Evolutionary conservation across 2,888 invertebrate genomes (phyloP).

Genomic region (Hirtodrosophila duncani): DNA sequence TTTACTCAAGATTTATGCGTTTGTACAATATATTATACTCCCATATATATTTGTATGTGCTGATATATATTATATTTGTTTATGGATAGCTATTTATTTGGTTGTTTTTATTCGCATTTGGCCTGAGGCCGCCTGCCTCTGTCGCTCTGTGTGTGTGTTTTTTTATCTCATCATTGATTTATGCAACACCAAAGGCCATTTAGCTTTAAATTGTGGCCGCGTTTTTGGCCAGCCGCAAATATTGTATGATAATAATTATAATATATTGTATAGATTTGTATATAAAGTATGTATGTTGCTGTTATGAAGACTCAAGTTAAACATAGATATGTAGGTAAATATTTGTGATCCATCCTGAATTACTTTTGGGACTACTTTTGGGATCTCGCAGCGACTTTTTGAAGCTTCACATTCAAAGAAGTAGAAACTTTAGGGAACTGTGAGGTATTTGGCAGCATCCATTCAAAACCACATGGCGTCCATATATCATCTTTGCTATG

Average conservation of each 20-base stretch:
- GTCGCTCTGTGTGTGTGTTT: background rate
- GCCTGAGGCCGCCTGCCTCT: constrained; percentile 7
- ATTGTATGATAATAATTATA: constrained; percentile 37
- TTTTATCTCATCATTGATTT: constrained; percentile 17
- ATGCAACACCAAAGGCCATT: constrained; percentile 27
- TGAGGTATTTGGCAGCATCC: too few relatives aligned
- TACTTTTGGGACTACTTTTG: too few relatives aligned
- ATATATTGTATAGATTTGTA: too few relatives aligned
- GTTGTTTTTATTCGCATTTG: constrained; percentile 43
- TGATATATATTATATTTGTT: constrained; percentile 7
- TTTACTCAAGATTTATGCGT: constrained; percentile 57
- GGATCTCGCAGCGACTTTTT: too few relatives aligned
- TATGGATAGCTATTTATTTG: constrained; percentile 20
- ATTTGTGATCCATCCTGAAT: too few relatives aligned
- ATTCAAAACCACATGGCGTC: too few relatives aligned
- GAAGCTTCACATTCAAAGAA: too few relatives aligned
- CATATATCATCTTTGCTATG: too few relatives aligned
- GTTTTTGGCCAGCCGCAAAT: constrained; percentile 58
- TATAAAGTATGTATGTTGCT: too few relatives aligned
- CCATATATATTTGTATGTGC: background rate
- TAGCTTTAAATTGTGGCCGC: constrained; percentile 51
- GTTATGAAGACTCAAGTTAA: too few relatives aligned
- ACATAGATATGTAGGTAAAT: too few relatives aligned
- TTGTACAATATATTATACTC: constrained; percentile 11
- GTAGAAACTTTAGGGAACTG: too few relatives aligned